phyloP scores from a whole-genome alignment of 2,888 invertebrate genomes.

The Plutella xylostella region DNA sequence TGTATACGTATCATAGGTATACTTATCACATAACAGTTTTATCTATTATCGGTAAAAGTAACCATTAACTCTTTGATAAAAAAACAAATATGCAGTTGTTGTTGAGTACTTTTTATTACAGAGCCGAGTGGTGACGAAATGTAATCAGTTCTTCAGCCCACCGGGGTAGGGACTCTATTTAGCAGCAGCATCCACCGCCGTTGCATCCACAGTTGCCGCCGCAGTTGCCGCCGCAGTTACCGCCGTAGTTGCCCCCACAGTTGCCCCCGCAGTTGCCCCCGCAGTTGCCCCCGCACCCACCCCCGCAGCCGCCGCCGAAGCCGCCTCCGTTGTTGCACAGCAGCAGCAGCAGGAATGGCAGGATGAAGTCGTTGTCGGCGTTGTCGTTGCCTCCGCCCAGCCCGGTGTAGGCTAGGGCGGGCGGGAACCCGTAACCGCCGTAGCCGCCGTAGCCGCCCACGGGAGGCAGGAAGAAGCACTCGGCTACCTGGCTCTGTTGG shows the following conservation, averaged over 20 bases:
- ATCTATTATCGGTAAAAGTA: too few species aligned
- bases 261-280: conserved; percentile 9
- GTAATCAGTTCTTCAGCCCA: too few species aligned
- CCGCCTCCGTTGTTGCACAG: neutral
- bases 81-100: too few species aligned
- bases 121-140: too few species aligned
- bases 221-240: neutral
- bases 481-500: too few species aligned
- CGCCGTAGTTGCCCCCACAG: neutral
- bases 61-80: too few species aligned
- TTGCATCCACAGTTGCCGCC: neutral
- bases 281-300: conserved; percentile 10
- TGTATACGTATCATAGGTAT: too few species aligned
- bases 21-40: too few species aligned
- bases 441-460: too few species aligned
- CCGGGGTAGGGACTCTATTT: neutral
- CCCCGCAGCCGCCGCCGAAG: conserved; percentile 17
- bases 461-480: too few species aligned
- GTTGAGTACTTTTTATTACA: too few species aligned
- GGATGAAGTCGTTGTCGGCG: neutral
- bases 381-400: neutral
- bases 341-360: neutral
- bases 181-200: neutral
- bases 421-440: neutral
- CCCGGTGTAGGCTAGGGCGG: neutral